Conservation (phyloP, 1,140 invertebrate genomes). For the Heliconius nattereri region DNA sequence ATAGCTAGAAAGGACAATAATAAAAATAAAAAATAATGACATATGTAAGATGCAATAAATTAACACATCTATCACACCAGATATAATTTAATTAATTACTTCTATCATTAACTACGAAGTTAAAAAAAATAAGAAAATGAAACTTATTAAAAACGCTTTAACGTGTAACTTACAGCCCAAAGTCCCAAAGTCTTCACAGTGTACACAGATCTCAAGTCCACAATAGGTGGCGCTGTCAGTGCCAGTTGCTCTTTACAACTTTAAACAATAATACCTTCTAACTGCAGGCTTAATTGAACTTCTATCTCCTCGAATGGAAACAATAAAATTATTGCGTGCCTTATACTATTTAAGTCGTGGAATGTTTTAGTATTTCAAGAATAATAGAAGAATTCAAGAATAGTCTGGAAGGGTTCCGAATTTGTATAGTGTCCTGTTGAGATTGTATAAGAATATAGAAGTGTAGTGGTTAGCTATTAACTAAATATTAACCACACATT, state of each 20-base stretch:
- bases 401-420: not conserved
- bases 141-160: not conserved
- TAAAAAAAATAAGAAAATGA: too few species aligned
- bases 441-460: not conserved
- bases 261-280: slow-evolving; percentile 61
- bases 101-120: too few species aligned
- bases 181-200: slow-evolving; percentile 42
- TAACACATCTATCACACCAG: too few species aligned
- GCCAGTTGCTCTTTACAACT: slow-evolving; percentile 59
- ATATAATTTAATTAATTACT: too few species aligned
- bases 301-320: slow-evolving; percentile 46
- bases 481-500: too few species aligned
- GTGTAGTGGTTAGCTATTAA: too few species aligned
- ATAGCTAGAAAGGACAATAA: too few species aligned
- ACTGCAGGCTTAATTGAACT: slow-evolving; percentile 58
- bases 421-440: not conserved
- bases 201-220: slow-evolving; percentile 52
- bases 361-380: not conserved
- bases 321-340: slow-evolving; percentile 37
- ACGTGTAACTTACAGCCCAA: slow-evolving; percentile 17
- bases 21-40: too few species aligned
- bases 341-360: not conserved
- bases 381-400: too few species aligned
- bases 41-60: too few species aligned
- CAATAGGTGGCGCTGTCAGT: slow-evolving; percentile 61